Base-by-base conservation (phyloP, 2,797 vertebrate species). In the Pseudomugil gertrudae region DNA sequence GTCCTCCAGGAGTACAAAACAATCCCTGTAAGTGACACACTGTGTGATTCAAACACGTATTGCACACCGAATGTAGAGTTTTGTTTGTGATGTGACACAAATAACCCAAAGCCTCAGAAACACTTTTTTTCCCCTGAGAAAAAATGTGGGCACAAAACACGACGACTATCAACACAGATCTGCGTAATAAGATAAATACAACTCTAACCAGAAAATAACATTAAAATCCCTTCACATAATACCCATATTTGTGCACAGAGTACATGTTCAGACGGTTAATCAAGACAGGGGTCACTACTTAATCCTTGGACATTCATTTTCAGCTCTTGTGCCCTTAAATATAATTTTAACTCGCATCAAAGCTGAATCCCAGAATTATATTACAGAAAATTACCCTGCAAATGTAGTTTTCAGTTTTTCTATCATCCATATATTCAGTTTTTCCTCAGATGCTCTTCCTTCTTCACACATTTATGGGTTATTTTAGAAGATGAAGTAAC, bases 21-120 rank as follows among this genome's bases (percentile, higher is more conserved):
- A 78, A 59, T 69, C 72, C 71, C 51, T 78, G 55, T 72, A 76
- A 78, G 85, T 70, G 72, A 78, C 82, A 85, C 57, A 78, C 43
- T 48, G 64, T 63, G 40, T 9, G 30, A 74, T 63, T 72, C 66
- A 59, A 78, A 66, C 78, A 75, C 61, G 58, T 50, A 70, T 63
- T 10, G 55, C 36, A 53, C 63, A 77, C 72, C 72, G 62, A 67
- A 55, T 29, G 62, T 61, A 8, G 66, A 62, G 64, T 62, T 61
- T 45, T 65, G 58, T 38, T 14, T 43, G 60, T 58, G 65, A 79
- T 38, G 43, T 72, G 62, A 63, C 65, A 83, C 74, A 87, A 87
- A 89, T 74, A 86, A 89, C 76, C 81, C 58, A 64, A 70, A 87
- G 84, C 82, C 55, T 69, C 21, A 32, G 48, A 32, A 84, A 78